Percentiles rank a stretch among this genome's conserved stretches.
phyloP scores from a whole-genome alignment of 2,797 vertebrate species.

The Chelon auratus region DNA sequence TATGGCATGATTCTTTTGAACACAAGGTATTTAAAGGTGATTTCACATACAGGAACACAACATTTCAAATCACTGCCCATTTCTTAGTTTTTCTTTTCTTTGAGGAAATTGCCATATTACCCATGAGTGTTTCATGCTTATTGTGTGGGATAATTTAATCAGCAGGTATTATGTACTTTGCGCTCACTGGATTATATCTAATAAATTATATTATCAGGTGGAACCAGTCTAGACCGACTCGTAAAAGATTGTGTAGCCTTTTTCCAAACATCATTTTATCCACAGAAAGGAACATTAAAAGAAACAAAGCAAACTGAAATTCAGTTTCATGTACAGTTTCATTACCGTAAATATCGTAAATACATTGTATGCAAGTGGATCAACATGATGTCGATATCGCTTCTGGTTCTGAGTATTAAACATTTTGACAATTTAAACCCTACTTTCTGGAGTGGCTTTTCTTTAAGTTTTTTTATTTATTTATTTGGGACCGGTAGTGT shows the following conservation, averaged over 20 bases:
- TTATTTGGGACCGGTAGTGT: no score
- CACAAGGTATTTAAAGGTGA: constrained; percentile 7
- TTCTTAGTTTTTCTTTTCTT: background rate
- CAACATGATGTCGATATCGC: background rate
- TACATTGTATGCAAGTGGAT: background rate
- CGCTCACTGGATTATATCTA: constrained; percentile 6
- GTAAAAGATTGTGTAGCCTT: background rate
- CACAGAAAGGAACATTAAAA: background rate
- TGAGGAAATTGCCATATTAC: constrained; percentile 20
- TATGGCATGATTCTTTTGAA: constrained; percentile 2
- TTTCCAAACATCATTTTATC: background rate
- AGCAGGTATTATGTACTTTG: constrained; percentile 13
- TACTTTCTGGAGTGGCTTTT: no score
- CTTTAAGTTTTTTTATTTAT: no score
- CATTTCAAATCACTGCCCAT: constrained; percentile 28
- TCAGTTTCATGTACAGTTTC: background rate
- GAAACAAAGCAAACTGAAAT: background rate
- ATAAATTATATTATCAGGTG: constrained; percentile 3
- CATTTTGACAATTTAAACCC: no score
- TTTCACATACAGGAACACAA: constrained; percentile 29
- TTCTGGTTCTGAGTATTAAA: background rate
- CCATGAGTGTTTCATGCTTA: background rate
- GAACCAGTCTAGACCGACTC: background rate
- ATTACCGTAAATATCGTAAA: background rate
- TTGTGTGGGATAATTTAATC: constrained; percentile 13